Evolutionary conservation across 2,113 vertebrate genomes (phyloP), one percentile per base, ranked within the genome.

Genomic region (Cromileptes altivelis): DNA sequence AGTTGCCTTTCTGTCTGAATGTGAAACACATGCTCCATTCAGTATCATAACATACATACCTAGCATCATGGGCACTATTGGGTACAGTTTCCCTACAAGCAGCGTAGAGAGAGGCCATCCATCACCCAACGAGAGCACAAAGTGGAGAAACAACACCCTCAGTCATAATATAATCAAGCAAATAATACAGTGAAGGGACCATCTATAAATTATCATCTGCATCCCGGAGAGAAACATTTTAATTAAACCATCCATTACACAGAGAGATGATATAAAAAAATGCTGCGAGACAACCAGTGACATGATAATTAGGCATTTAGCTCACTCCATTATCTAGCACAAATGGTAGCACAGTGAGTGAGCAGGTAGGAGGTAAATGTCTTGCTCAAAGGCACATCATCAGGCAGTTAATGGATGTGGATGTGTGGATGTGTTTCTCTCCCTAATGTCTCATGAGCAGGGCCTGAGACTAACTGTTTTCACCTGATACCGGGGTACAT

Each of bases 41-140:
- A 40, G 65, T 42, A 56, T 52, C 30, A 57, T 42, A 27, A 67
- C 56, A 6, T 94, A 95, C 94, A 6, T 94, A 95, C 94, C 93
- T 92, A 80, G 85, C 88, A 90, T 93, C 93, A 88, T 93, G 93
- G 78, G 88, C 79, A 87, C 87, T 95, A 89, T 95, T 95, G 78
- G 93, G 80, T 75, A 93, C 89, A 81, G 88, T 88, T 81, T 93
- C 94, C 70, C 95, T 95, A 92, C 70, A 94, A 83, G 79, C 70
- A 87, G 80, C 13, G 71, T 10, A 74, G 84, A 52, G 69, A 75
- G 60, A 62, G n/a, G 82, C 70, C 91, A 85, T 93, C 92, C 93
- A 82, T 91, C 89, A 90, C 82, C 88, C 91, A 90, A 56, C 42
- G 92, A 90, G 70, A 88, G 95, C 95, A 93, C 85, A 92, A 91